These are phyloP conservation scores for Pocillopora verrucosa DNA, from an alignment of 64 coral and sea anemone genomes.

Conservation along the genomic window DNA sequence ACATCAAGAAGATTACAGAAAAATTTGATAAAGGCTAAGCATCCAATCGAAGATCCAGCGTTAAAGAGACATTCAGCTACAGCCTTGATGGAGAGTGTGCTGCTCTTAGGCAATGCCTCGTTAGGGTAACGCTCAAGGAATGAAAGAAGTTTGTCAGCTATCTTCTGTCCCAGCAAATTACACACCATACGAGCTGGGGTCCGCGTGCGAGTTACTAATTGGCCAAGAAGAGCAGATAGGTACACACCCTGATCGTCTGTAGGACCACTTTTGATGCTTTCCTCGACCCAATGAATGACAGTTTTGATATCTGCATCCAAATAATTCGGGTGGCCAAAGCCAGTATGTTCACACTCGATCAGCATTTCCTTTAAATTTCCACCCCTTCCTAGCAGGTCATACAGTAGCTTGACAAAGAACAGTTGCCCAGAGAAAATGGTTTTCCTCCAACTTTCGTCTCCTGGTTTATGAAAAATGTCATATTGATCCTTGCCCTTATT, in stretches of 20 bases:
- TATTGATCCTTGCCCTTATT: slow-evolving; percentile 30
- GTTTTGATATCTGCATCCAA: not conserved
- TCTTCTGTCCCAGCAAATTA: not conserved
- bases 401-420: slow-evolving; percentile 28
- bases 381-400: not conserved
- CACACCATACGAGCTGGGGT: not conserved
- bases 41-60: not conserved
- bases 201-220: not conserved
- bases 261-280: too few relatives aligned
- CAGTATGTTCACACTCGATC: slow-evolving; percentile 54
- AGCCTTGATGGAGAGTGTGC: not conserved
- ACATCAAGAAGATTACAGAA: slow-evolving; percentile 16
- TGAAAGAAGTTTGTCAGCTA: not conserved
- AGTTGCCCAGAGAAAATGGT: slow-evolving; percentile 37
- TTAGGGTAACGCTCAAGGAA: not conserved
- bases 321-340: slow-evolving; percentile 42
- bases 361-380: slow-evolving; percentile 4
- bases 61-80: slow-evolving; percentile 29
- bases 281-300: slow-evolving; percentile 25
- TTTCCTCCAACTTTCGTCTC: not conserved
- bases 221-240: slow-evolving; percentile 43
- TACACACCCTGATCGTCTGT: not conserved
- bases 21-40: not conserved
- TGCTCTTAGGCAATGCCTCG: not conserved
- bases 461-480: slow-evolving; percentile 28